Conservation (phyloP, 2,888 invertebrate species). For the Phalera bucephala region DNA sequence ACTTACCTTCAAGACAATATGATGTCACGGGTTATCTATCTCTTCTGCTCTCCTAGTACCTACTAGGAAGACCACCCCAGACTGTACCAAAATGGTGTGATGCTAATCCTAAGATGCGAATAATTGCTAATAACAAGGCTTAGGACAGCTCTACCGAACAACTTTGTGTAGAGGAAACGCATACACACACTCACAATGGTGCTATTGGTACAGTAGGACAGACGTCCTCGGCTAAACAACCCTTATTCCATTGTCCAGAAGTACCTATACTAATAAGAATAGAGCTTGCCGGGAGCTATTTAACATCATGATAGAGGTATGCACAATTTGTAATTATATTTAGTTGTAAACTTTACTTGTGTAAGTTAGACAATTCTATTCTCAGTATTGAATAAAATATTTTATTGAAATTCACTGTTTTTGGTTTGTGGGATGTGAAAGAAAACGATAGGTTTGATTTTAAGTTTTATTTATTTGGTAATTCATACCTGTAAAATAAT, state of each 20-base stretch:
- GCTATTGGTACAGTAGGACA: too few species aligned
- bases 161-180: too few species aligned
- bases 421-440: constrained; percentile 7
- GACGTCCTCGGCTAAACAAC: too few species aligned
- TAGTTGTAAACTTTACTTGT: constrained; percentile 33
- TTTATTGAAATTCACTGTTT: constrained; percentile 44
- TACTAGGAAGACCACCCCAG: too few species aligned
- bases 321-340: constrained; percentile 44
- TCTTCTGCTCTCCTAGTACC: too few species aligned
- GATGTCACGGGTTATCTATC: not conserved
- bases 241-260: constrained; percentile 10
- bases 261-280: not conserved
- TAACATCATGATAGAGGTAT: constrained; percentile 19
- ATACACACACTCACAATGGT: too few species aligned
- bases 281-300: constrained; percentile 21
- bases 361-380: constrained; percentile 58
- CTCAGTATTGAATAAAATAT: constrained; percentile 73
- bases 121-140: too few species aligned
- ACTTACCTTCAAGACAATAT: too few species aligned
- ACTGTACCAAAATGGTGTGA: too few species aligned
- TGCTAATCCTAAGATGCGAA: too few species aligned
- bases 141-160: too few species aligned
- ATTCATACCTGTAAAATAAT: too few species aligned
- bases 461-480: constrained; percentile 12
- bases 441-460: not conserved